Conservation (phyloP, 2,113 vertebrate species). For the Marmota flaviventris region DNA sequence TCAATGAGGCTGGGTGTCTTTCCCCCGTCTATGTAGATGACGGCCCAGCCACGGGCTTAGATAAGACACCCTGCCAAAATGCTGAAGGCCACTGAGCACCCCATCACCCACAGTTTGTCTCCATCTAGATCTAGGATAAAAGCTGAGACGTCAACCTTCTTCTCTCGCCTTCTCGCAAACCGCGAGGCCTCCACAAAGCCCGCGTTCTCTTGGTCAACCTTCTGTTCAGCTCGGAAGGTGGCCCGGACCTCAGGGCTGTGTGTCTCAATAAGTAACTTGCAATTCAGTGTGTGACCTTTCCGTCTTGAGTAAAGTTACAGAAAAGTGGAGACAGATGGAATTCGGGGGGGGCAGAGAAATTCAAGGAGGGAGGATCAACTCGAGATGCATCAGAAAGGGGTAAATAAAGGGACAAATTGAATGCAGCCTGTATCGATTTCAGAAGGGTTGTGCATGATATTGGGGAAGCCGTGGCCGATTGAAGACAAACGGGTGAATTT, state of each 20-base stretch:
- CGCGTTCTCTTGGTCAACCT: fast-evolving
- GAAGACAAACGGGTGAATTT: not conserved
- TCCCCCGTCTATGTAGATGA: too few species aligned
- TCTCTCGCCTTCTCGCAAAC: not conserved
- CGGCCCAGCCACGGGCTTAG: fast-evolving
- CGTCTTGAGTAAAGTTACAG: not conserved
- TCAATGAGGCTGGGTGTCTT: not conserved
- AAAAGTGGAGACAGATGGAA: not conserved
- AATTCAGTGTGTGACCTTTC: not conserved
- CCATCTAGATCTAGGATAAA: not conserved
- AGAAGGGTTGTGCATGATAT: fast-evolving
- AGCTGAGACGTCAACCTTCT: not conserved
- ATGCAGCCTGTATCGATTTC: fast-evolving
- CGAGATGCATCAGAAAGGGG: not conserved
- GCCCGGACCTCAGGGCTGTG: not conserved
- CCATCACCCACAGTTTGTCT: not conserved
- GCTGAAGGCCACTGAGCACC: too few species aligned
- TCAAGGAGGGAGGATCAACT: too few species aligned
- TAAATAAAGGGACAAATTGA: too few species aligned
- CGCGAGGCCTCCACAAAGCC: fast-evolving
- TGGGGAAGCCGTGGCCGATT: fast-evolving
- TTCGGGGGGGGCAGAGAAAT: not conserved
- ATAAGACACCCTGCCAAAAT: too few species aligned
- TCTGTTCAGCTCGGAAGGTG: too few species aligned
- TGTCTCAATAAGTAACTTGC: not conserved